These are phyloP conservation scores for Steromphala cineraria DNA, from an alignment of 2,888 invertebrate species.

Conservation along the genomic window DNA sequence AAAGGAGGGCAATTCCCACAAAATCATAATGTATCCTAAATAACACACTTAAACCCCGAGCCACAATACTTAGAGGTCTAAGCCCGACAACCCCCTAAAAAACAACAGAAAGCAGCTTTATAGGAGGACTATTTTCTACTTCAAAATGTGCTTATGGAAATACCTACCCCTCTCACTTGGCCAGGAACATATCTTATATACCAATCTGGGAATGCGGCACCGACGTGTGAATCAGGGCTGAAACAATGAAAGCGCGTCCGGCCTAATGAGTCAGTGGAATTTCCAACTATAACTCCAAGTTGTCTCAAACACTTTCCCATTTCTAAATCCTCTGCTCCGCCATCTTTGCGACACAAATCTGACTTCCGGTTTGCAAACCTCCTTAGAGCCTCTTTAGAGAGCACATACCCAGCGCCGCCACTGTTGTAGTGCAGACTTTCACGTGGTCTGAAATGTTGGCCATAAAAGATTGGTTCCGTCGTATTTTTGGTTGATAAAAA, in stretches of 20 bases:
- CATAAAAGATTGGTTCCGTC: slow-evolving; percentile 87
- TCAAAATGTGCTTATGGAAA: too few relatives aligned
- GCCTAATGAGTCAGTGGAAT: slow-evolving; percentile 64
- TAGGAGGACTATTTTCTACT: too few relatives aligned
- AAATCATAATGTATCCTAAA: too few relatives aligned
- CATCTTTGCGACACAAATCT: slow-evolving; percentile 54
- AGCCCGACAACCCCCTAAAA: too few relatives aligned
- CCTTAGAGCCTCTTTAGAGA: slow-evolving; percentile 87
- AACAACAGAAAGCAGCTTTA: too few relatives aligned
- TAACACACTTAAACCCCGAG: too few relatives aligned
- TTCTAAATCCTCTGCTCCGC: slow-evolving; percentile 69
- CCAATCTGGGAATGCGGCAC: slow-evolving; percentile 69
- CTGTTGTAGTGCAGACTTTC: slow-evolving; percentile 75
- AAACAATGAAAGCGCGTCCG: slow-evolving; percentile 71
- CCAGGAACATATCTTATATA: slow-evolving; percentile 66
- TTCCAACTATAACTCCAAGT: slow-evolving; percentile 64
- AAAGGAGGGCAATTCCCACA: too few relatives aligned
- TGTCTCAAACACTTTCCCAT: slow-evolving; percentile 68
- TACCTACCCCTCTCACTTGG: slow-evolving; percentile 63
- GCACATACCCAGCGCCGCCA: slow-evolving; percentile 86
- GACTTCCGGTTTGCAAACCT: slow-evolving; percentile 80
- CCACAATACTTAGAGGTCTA: too few relatives aligned
- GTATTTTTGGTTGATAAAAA: slow-evolving; percentile 81
- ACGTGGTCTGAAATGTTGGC: slow-evolving; percentile 68
- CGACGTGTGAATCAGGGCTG: slow-evolving; percentile 61